These are phyloP conservation scores for Pygoscelis adeliae DNA, from an alignment of 2,113 vertebrate genomes.

Conservation along the genomic window DNA sequence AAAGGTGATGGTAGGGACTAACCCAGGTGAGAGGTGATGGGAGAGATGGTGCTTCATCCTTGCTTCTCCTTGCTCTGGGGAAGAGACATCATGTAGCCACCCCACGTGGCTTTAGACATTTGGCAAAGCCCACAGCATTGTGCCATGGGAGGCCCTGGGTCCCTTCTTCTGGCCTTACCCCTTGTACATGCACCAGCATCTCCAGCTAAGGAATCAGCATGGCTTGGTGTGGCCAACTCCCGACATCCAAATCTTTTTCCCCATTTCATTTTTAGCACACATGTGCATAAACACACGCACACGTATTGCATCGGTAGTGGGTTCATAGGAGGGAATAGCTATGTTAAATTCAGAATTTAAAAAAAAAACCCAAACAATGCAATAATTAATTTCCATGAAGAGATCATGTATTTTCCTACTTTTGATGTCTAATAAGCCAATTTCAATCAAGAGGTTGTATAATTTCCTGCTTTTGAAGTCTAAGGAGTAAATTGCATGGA, in stretches of 20 bases:
- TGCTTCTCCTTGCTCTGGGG: background rate
- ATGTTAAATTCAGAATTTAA: background rate
- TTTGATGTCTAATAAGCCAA: slow-evolving; percentile 32
- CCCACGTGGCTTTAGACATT: accelerated
- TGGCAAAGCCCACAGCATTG: background rate
- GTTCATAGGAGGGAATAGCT: background rate
- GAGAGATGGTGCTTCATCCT: background rate
- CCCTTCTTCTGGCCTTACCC: background rate
- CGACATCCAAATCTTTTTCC: background rate
- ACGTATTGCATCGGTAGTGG: background rate
- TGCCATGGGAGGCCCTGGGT: background rate
- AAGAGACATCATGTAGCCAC: accelerated
- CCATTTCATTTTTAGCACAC: background rate
- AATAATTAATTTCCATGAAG: background rate
- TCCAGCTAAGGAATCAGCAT: background rate
- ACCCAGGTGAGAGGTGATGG: background rate
- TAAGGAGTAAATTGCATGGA: slow-evolving; percentile 50
- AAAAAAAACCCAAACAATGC: background rate
- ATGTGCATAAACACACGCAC: background rate
- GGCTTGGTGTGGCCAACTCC: background rate
- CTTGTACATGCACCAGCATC: background rate
- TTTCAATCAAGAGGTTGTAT: background rate
- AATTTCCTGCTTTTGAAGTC: slow-evolving; percentile 35
- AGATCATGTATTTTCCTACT: background rate
- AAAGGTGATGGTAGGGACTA: background rate